These are phyloP conservation scores for Crambe crambe DNA, from an alignment of 37 sponge, comb jelly and placozoan genomes.

Conservation along the genomic window DNA sequence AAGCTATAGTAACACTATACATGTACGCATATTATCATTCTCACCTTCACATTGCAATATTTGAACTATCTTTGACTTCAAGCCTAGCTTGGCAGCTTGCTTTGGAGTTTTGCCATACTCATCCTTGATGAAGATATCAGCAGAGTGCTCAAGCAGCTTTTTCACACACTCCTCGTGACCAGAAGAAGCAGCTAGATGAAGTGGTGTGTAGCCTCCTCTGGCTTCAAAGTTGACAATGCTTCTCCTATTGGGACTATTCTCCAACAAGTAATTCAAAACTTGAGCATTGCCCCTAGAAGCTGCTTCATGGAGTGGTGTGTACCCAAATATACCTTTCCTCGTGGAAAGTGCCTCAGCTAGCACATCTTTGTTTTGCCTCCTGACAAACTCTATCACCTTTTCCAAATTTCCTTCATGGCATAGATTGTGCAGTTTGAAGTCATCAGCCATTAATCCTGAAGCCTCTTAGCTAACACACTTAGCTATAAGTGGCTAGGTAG, in stretches of 20 bases:
- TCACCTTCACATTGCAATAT: constrained; percentile 54
- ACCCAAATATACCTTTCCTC: constrained; percentile 70
- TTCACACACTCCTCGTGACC: constrained; percentile 66
- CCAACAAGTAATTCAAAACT: constrained; percentile 38
- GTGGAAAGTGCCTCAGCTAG: constrained; percentile 21
- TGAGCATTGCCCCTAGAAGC: constrained; percentile 28
- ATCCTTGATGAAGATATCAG: constrained; percentile 61
- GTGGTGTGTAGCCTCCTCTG: constrained; percentile 68
- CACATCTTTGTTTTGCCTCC: background rate
- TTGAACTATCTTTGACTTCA: constrained; percentile 31
- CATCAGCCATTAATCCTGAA: no score
- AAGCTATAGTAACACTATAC: no score
- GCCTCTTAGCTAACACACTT: no score
- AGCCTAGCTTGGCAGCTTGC: constrained; percentile 49
- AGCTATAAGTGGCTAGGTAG: no score
- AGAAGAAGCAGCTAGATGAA: constrained; percentile 71
- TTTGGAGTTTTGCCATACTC: constrained; percentile 69
- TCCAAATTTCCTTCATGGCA: constrained; percentile 57
- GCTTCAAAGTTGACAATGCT: constrained; percentile 17
- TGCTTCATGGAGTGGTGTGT: constrained; percentile 88
- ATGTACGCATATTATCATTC: no score
- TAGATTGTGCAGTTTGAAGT: constrained; percentile 32
- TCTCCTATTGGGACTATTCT: background rate
- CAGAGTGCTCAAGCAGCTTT: constrained; percentile 44
- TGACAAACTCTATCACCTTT: constrained; percentile 41